Evolutionary conservation across 92 coral and sea anemone genomes (phyloP).

Genomic region (Porites lobata): DNA sequence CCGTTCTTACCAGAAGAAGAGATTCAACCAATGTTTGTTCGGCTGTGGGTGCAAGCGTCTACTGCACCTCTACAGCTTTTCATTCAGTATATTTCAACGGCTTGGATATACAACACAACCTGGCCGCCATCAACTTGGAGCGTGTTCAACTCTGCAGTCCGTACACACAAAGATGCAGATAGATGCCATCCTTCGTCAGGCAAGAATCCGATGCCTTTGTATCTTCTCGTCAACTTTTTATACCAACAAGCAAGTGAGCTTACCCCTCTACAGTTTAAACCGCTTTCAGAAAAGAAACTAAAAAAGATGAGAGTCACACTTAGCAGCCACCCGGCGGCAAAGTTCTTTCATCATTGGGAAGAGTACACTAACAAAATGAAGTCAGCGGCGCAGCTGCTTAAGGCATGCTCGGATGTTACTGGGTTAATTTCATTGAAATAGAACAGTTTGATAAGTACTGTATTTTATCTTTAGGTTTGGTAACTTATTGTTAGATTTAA

Average conservation of each 20-base stretch:
- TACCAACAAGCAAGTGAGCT: not conserved
- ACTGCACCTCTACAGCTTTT: constrained; percentile 13
- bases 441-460: too few species aligned
- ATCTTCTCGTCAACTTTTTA: not conserved
- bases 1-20: constrained; percentile 15
- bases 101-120: constrained; percentile 18
- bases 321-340: not conserved
- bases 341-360: not conserved
- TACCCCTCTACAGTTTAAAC: not conserved
- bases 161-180: not conserved
- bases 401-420: too few species aligned
- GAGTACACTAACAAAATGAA: not conserved
- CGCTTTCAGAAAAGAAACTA: not conserved
- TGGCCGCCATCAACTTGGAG: constrained; percentile 28
- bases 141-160: not conserved
- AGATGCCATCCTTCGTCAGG: not conserved
- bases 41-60: constrained; percentile 20
- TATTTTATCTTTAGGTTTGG: too few species aligned
- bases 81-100: constrained; percentile 8
- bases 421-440: too few species aligned
- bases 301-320: not conserved
- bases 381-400: not conserved
- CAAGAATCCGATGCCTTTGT: not conserved
- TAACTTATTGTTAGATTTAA: too few species aligned
- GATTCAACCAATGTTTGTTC: constrained; percentile 2